Base-by-base conservation (phyloP, 2,888 invertebrate species). In the Thymelicus sylvestris region DNA sequence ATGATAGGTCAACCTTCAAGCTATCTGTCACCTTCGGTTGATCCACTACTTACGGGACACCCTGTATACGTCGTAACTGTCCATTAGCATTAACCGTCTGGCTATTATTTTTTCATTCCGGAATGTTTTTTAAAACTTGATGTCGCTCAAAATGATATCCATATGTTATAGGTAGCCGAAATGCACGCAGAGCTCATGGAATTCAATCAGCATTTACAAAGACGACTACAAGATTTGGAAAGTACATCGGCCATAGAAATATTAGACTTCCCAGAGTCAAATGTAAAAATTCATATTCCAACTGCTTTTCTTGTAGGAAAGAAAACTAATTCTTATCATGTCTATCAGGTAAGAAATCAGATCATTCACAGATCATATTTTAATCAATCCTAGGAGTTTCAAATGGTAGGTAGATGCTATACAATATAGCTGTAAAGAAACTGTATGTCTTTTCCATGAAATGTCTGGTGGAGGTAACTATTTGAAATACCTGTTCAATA, bases 151-250 rank as follows among this genome's bases (percentile, higher is more conserved):
- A 31, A 38, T 41, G 12, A 15, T n/a, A 1, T 7, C 6, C 3
- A 60, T 38, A 19, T 55, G 6, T 44, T 69, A 75, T 80, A 97
- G 96, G 97, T 98, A 0, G 98, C 98, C 2, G 97, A 98, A 91
- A 98, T 98, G 98, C 98, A 98, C 82, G 98, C 97, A 0, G 98
- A 98, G 85, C 91, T 98, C 66, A 97, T 98, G 97, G 98, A 98
- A 86, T 97, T 98, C 81, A 98, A 98, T 89, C 96, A 97, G 69
- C 94, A 96, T 83, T 93, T 98, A 73, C 97, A 97, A 82, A 94
- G 95, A 76, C 94, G 96, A 60, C 88, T 98, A 66, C 95, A 95
- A 74, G 90, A 94, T 71, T 76, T 90, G 63, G 93, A 94, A 74
- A 88, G 81, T 76, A 80, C 87, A 72, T 86, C 91, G 1, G 86